Evolutionary conservation across 2,888 invertebrate species (phyloP).

Genomic region (Matsumyia berberina): DNA sequence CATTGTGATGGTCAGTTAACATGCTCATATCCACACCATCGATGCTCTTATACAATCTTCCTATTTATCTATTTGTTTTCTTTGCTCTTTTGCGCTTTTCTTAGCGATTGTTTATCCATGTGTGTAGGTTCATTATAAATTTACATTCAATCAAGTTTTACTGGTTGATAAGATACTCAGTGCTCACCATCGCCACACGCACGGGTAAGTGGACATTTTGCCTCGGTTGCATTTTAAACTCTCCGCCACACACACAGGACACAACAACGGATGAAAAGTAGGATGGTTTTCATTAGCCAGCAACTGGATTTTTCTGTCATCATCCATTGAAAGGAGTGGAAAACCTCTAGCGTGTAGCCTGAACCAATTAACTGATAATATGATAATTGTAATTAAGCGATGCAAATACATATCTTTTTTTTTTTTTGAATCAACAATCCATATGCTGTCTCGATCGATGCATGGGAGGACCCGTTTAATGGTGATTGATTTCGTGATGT

Average conservation of each 20-base stretch:
- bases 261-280: conserved; percentile 21
- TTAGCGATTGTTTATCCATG: conserved; percentile 12
- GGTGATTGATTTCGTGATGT: conserved; percentile 52
- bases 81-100: conserved; percentile 18
- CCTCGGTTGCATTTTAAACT: conserved; percentile 19
- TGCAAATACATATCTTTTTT: conserved; percentile 40
- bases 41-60: conserved; percentile 70
- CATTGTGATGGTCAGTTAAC: conserved; percentile 67
- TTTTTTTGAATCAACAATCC: conserved; percentile 15
- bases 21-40: conserved; percentile 61
- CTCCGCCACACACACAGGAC: conserved; percentile 52
- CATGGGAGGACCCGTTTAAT: conserved; percentile 35
- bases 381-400: conserved; percentile 69
- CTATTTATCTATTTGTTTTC: too few species aligned
- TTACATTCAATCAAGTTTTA: conserved; percentile 72
- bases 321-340: conserved; percentile 36
- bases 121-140: conserved; percentile 39
- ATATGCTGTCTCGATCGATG: conserved; percentile 8
- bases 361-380: conserved; percentile 68
- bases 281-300: conserved; percentile 37
- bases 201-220: conserved; percentile 44
- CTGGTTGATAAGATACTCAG: conserved; percentile 70
- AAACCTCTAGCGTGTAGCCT: conserved; percentile 29
- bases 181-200: conserved; percentile 35
- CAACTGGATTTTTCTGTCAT: conserved; percentile 59